Conservation (phyloP, 2,888 invertebrate species). For the Megamerina dolium region DNA sequence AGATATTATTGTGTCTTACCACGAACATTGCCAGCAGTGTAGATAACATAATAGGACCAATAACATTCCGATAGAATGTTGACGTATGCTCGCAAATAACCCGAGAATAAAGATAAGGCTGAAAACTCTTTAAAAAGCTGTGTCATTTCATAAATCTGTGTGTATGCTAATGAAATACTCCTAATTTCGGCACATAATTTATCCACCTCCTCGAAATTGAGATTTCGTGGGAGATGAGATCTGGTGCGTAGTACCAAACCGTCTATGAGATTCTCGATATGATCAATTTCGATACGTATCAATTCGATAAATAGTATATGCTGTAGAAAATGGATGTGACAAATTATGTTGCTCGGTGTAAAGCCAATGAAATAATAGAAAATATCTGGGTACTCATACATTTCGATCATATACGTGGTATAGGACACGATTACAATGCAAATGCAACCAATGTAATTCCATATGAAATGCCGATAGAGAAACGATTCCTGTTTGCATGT, state of each 20-base stretch:
- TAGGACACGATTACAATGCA: conserved; percentile 9
- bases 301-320: conserved; percentile 19
- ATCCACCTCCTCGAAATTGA: conserved; percentile 10
- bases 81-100: conserved; percentile 17
- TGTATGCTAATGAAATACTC: background rate
- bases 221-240: background rate
- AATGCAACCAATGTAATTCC: conserved; percentile 1
- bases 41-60: conserved; percentile 24
- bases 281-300: conserved; percentile 17
- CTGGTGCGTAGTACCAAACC: background rate
- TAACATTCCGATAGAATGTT: conserved; percentile 23
- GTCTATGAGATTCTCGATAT: conserved; percentile 1
- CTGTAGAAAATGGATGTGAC: conserved; percentile 19
- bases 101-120: conserved; percentile 14
- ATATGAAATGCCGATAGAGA: conserved; percentile 14
- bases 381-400: no score
- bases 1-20: conserved; percentile 14
- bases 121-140: conserved; percentile 14
- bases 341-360: conserved; percentile 18
- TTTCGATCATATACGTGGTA: conserved; percentile 11
- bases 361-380: conserved; percentile 18
- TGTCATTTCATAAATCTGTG: conserved; percentile 16
- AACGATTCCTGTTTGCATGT: conserved; percentile 1
- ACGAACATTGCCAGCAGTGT: conserved; percentile 14
- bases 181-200: conserved; percentile 12